phyloP scores from a whole-genome alignment of 1,140 invertebrate genomes.

The Eubasilissa regina region DNA sequence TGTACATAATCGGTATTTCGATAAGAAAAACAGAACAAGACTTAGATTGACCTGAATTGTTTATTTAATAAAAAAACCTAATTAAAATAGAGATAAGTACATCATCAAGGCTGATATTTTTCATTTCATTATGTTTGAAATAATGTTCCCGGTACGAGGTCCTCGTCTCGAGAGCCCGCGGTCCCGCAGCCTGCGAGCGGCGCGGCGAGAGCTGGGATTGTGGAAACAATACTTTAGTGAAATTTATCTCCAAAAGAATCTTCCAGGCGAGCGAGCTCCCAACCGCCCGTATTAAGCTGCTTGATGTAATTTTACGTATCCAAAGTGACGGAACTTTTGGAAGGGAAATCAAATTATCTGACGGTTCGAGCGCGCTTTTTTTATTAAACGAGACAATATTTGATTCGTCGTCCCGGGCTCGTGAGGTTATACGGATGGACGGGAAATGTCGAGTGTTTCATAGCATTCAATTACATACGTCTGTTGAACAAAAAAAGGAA shows the following conservation, averaged over 20 bases:
- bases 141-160: neutral
- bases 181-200: neutral
- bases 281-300: slow-evolving; percentile 36
- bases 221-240: slow-evolving; percentile 13
- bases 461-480: too few species aligned
- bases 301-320: slow-evolving; percentile 33
- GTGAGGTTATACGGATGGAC: neutral
- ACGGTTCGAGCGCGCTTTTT: slow-evolving; percentile 15
- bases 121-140: slow-evolving; percentile 1
- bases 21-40: too few species aligned
- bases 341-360: slow-evolving; percentile 36
- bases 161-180: slow-evolving; percentile 26
- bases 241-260: slow-evolving; percentile 25
- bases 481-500: too few species aligned
- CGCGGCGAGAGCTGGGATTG: neutral
- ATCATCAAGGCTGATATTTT: neutral
- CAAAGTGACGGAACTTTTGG: slow-evolving; percentile 30
- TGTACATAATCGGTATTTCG: too few species aligned
- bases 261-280: slow-evolving; percentile 17
- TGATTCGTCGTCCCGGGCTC: neutral
- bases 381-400: slow-evolving; percentile 25
- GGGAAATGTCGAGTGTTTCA: neutral
- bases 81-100: too few species aligned
- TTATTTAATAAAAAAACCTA: too few species aligned
- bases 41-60: too few species aligned